Percentiles rank a stretch among this genome's conserved stretches.
Conservation (phyloP, 2,797 vertebrate genomes). For the Vespertilio murinus region DNA sequence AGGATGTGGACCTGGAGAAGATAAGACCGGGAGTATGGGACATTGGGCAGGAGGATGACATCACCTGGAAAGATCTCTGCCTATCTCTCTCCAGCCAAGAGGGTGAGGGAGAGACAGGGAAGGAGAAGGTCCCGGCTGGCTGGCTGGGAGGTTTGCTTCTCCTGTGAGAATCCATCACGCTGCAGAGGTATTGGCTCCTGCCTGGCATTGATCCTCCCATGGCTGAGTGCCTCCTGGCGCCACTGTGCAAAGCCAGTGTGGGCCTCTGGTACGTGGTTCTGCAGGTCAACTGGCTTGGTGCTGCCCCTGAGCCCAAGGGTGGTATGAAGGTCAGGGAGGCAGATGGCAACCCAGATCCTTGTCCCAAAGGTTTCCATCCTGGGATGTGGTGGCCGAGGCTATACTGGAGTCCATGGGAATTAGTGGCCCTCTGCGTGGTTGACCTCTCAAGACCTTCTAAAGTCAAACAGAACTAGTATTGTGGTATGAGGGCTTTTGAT, state of each 20-base stretch:
- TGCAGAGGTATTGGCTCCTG: not conserved
- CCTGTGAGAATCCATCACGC: not conserved
- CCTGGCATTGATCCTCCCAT: not conserved
- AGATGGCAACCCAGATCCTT: not conserved
- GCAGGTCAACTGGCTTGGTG: not conserved
- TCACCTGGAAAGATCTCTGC: not conserved
- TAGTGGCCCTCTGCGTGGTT: not conserved
- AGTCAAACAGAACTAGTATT: not conserved
- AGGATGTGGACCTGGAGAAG: not conserved
- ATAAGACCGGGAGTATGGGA: accelerated
- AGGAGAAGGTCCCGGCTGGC: not conserved
- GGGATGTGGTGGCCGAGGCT: not conserved
- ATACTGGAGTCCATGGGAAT: not conserved
- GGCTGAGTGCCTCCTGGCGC: accelerated
- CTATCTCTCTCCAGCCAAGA: not conserved
- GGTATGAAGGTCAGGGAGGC: accelerated
- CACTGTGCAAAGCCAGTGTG: not conserved
- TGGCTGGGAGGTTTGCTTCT: not conserved
- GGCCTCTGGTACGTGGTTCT: not conserved
- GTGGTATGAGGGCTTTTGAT: not conserved
- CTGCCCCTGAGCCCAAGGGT: too few species aligned
- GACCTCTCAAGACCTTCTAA: not conserved
- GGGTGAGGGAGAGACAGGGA: not conserved
- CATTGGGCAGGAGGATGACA: not conserved
- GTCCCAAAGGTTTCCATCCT: not conserved